Percentiles rank a stretch among this genome's conserved stretches.
These are phyloP conservation scores for Pocota personata DNA, from an alignment of 2,888 invertebrate species.

Conservation along the genomic window DNA sequence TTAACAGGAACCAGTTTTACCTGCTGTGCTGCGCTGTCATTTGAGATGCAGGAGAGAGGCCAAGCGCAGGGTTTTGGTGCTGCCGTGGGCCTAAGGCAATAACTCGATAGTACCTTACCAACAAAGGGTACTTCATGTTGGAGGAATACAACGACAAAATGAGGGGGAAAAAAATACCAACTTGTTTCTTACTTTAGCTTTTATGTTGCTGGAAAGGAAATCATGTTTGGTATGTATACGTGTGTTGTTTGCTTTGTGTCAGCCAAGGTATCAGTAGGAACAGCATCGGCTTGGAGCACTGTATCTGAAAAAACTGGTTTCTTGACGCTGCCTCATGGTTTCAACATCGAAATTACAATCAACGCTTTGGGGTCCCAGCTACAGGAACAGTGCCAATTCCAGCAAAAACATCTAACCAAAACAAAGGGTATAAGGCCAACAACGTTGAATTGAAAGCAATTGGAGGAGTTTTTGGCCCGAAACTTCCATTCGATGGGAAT, in stretches of 20 bases:
- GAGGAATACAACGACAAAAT: constrained; percentile 2
- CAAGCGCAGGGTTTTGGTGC: constrained; percentile 18
- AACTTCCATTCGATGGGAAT: not conserved
- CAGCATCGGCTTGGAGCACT: not conserved
- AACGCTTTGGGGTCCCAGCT: constrained; percentile 10
- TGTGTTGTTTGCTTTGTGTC: constrained; percentile 35
- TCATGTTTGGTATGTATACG: not conserved
- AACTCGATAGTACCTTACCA: constrained; percentile 20
- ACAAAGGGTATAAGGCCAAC: not conserved
- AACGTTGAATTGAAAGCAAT: not conserved
- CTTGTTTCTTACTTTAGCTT: constrained; percentile 23
- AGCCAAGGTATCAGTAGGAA: not conserved
- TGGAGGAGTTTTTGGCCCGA: not conserved
- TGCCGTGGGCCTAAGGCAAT: constrained; percentile 43
- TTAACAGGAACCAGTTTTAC: constrained; percentile 48
- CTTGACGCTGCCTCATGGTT: constrained; percentile 1
- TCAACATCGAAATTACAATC: constrained; percentile 46
- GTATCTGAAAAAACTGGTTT: constrained; percentile 46
- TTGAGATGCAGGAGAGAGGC: constrained; percentile 14
- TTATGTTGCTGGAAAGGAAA: constrained; percentile 21
- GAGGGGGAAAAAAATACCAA: not conserved
- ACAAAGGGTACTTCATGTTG: constrained; percentile 4
- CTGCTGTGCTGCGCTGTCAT: constrained; percentile 15
- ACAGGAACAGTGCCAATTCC: not conserved
- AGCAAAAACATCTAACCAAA: not conserved